Conservation (phyloP, 1,140 invertebrate genomes). For the Heliconius hermathena region DNA sequence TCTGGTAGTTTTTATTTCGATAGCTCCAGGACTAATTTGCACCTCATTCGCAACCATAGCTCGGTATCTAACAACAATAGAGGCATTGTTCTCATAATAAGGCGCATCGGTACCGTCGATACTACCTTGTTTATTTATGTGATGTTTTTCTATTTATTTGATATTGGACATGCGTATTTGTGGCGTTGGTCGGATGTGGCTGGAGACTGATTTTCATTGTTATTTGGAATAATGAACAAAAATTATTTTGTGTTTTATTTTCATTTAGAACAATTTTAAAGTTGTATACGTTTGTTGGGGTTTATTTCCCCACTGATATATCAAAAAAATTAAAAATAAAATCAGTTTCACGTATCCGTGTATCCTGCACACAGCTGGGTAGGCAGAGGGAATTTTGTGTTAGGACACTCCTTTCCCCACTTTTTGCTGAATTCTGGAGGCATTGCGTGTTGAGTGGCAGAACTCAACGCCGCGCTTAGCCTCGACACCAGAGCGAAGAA, state of each 20-base stretch:
- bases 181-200: background rate
- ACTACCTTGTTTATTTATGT: slow-evolving; percentile 6
- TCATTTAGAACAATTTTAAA: no score
- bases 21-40: slow-evolving; percentile 14
- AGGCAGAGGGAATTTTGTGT: no score
- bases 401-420: no score
- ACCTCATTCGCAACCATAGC: slow-evolving; percentile 7
- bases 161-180: background rate
- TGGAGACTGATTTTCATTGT: background rate
- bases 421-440: no score
- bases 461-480: no score
- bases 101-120: background rate
- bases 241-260: background rate
- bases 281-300: no score
- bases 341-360: no score
- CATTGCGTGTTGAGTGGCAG: no score
- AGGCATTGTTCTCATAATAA: background rate
- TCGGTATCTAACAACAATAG: slow-evolving; percentile 5
- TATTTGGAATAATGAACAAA: background rate
- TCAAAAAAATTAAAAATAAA: no score
- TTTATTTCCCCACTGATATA: no score
- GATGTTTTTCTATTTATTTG: slow-evolving; percentile 5
- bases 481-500: no score
- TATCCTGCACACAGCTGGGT: no score
- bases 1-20: background rate